phyloP scores from a whole-genome alignment of 2,113 vertebrate species.

The Chionomys nivalis region DNA sequence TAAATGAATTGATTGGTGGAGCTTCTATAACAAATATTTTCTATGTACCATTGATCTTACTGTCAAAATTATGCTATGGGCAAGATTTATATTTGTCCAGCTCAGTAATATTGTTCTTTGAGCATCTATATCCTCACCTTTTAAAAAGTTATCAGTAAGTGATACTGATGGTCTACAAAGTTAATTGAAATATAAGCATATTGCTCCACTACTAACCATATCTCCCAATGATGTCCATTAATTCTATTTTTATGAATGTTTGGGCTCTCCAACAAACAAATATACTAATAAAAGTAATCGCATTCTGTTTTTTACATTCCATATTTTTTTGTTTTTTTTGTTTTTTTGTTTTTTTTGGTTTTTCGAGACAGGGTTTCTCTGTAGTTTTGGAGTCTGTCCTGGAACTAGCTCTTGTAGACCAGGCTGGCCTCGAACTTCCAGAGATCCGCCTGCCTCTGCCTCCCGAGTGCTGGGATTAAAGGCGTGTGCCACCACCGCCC shows the following conservation, averaged over 20 bases:
- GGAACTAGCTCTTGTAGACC: no score
- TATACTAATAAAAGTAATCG: neutral
- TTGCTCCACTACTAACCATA: neutral
- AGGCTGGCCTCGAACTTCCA: no score
- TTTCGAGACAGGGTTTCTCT: no score
- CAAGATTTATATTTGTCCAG: slow-evolving; percentile 20
- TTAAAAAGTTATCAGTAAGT: neutral
- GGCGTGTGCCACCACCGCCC: no score
- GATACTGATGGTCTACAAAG: neutral
- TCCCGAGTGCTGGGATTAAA: no score
- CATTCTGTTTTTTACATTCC: neutral
- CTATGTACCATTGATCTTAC: neutral
- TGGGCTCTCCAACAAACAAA: neutral
- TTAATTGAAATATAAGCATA: neutral
- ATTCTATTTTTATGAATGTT: neutral
- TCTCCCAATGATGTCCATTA: neutral
- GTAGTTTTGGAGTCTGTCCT: no score
- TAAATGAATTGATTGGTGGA: neutral
- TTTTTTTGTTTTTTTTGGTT: no score
- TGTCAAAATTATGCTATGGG: slow-evolving; percentile 47
- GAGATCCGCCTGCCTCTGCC: no score
- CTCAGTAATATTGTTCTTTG: slow-evolving; percentile 1
- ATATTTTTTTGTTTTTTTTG: no score
- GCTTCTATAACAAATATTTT: slow-evolving; percentile 2
- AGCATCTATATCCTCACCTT: neutral